Conservation (phyloP, 1,140 invertebrate species). For the Thalassaphorura encarpata region DNA sequence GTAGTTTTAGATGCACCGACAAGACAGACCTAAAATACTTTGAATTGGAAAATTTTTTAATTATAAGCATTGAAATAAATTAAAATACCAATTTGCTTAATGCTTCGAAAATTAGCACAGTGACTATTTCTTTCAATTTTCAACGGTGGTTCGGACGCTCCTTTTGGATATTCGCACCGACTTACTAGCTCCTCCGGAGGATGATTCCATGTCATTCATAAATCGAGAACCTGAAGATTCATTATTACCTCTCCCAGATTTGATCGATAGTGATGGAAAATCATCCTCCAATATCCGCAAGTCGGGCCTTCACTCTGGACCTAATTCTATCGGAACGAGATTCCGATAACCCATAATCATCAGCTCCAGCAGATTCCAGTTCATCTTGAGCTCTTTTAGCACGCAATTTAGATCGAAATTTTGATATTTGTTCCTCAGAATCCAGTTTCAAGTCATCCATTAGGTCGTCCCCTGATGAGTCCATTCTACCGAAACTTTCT, state of each 20-base stretch:
- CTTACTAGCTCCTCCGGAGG: conserved; percentile 1
- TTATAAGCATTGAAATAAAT: too few species aligned
- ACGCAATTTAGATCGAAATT: conserved; percentile 17
- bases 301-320: conserved; percentile 13
- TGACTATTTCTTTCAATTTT: too few species aligned
- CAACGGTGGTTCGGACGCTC: conserved; percentile 16
- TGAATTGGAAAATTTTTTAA: too few species aligned
- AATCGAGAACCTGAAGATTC: neutral
- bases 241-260: conserved; percentile 2
- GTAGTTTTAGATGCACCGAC: too few species aligned
- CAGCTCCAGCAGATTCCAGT: neutral
- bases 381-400: conserved; percentile 9
- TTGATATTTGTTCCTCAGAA: conserved; percentile 6
- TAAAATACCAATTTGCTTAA: too few species aligned
- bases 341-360: conserved; percentile 2
- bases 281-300: conserved; percentile 20
- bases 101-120: too few species aligned
- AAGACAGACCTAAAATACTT: too few species aligned
- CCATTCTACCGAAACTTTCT: neutral
- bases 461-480: conserved; percentile 15
- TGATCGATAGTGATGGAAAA: conserved; percentile 11
- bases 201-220: neutral
- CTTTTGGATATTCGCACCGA: conserved; percentile 10
- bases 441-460: conserved; percentile 21
- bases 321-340: conserved; percentile 15